Percentiles rank a stretch among this genome's conserved stretches.
phyloP scores from a whole-genome alignment of 1,140 invertebrate genomes.

The Stegodyphus mimosarum region DNA sequence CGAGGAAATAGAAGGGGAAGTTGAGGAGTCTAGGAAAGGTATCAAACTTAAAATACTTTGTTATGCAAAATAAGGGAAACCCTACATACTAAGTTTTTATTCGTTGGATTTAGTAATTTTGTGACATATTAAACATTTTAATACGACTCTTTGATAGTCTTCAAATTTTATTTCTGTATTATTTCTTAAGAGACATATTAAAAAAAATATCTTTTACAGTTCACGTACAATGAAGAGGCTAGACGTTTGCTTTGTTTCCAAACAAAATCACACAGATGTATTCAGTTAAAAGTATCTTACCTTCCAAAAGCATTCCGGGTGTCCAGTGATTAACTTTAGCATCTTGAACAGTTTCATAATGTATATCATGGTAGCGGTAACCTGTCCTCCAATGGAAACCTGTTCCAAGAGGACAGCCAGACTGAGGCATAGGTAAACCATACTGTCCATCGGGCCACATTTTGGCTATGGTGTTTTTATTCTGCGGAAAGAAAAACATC shows the following conservation, averaged over 20 bases:
- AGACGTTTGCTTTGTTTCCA: background rate
- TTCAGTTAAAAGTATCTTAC: conserved; percentile 1
- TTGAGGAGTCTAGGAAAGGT: too few relatives aligned
- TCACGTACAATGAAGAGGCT: background rate
- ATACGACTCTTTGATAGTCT: too few relatives aligned
- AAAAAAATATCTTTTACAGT: background rate
- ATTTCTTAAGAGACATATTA: background rate
- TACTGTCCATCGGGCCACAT: conserved; percentile 65
- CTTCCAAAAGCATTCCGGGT: conserved; percentile 62
- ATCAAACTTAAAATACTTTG: too few relatives aligned
- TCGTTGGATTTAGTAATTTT: too few relatives aligned
- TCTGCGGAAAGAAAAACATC: background rate
- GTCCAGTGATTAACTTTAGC: conserved; percentile 63
- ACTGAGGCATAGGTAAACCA: conserved; percentile 65
- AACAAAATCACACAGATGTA: too few relatives aligned
- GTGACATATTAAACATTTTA: too few relatives aligned
- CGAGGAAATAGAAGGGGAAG: too few relatives aligned
- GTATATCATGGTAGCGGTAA: conserved; percentile 60
- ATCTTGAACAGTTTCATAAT: conserved; percentile 62
- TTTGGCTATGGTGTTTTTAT: background rate
- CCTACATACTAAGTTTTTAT: too few relatives aligned
- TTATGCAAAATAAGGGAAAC: too few relatives aligned
- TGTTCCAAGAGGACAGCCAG: conserved; percentile 63
- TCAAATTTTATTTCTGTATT: too few relatives aligned
- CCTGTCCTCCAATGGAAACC: conserved; percentile 63